Evolutionary conservation across 2,888 invertebrate genomes (phyloP).

Genomic region (Morinoia aosen): DNA sequence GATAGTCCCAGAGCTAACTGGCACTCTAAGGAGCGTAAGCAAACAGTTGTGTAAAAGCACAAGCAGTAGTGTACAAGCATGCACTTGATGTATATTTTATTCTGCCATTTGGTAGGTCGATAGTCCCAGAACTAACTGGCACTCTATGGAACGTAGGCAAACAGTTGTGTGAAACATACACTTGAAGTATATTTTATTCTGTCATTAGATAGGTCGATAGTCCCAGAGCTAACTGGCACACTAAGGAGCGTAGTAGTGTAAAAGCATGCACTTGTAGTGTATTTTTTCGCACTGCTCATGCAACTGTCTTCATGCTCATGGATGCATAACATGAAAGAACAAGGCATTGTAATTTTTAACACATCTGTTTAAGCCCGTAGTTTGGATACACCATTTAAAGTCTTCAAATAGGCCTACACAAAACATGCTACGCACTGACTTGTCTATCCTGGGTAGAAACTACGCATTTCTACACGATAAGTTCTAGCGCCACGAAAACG

Average conservation of each 20-base stretch:
- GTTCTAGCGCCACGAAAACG: no score
- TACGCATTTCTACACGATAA: no score
- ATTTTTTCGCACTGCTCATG: no score
- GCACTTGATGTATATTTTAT: no score
- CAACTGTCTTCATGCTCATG: not conserved
- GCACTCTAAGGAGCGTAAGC: not conserved
- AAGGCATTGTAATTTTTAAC: not conserved
- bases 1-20: not conserved
- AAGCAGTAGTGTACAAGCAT: not conserved
- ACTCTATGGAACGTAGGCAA: not conserved
- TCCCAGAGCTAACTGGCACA: not conserved
- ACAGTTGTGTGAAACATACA: not conserved
- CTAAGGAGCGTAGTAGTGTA: not conserved
- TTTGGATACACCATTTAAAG: no score
- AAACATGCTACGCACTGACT: no score
- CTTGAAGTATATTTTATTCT: no score
- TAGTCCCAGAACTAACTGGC: not conserved
- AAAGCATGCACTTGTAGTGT: no score
- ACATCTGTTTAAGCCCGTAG: no score
- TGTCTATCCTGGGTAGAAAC: no score
- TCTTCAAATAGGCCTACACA: no score
- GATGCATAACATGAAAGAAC: not conserved
- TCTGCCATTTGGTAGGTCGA: not conserved
- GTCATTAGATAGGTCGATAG: not conserved
- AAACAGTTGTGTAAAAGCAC: not conserved